Base-by-base conservation (phyloP, 1,140 invertebrate genomes). In the Nasonia giraulti region DNA sequence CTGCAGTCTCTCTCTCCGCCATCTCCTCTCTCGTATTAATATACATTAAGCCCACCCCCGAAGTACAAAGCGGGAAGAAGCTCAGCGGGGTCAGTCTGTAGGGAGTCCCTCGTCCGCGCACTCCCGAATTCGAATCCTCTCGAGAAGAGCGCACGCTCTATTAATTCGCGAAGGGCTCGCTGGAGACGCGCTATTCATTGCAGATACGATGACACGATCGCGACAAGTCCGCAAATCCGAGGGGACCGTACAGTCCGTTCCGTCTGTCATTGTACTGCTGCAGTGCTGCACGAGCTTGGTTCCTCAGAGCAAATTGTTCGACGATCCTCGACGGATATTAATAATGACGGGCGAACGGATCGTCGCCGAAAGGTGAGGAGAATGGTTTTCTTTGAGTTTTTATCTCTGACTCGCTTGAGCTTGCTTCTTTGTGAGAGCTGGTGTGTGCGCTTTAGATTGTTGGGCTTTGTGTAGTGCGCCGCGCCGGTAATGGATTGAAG, bases 141-240 rank as follows among this genome's bases (percentile, higher is more conserved):
- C 69, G 88, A 87, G 87, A 84, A 68, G 86, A 81, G 81, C n/a
- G 17, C 17, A 85, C 83, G 88, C 87, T 89, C 87, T 88, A 88
- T 89, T 89, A 90, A 89, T 90, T 88, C 86, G 87, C 81, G 50
- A 86, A 89, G 88, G 87, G 88, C 86, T 87, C 88, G 82, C 75
- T 85, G 85, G 83, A 88, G 82, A 82, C 86, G 87, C 84, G 86
- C 87, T 89, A 89, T 89, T 88, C 87, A 89, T 89, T 88, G 87
- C 85, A 62, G 55, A 62, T 62, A 74, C 86, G 87, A 88, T 89
- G 88, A 89, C 86, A 88, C 82, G 88, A 86, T 86, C 88, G 86
- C 23, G 80, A 86, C 88, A 87, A 87, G 87, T 86, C 87, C 85
- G 75, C 55, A 88, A 88, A 85, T 88, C 89, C 87, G 71, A 47